These are phyloP conservation scores for Kryphioiulus occultus DNA, from an alignment of 2,888 invertebrate genomes.

Conservation along the genomic window DNA sequence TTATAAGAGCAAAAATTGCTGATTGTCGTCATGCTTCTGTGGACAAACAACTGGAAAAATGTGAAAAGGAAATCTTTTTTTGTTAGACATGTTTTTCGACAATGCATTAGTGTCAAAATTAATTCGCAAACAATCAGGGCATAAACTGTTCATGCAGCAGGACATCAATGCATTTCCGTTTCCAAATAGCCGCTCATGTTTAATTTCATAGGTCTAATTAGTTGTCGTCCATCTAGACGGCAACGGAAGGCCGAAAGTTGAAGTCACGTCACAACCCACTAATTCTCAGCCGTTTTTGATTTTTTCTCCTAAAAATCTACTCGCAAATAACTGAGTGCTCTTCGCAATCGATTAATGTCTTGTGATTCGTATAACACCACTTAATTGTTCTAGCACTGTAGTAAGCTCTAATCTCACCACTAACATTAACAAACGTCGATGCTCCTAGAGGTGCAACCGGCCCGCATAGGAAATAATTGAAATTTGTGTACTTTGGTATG, in stretches of 20 bases:
- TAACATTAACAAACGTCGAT: not conserved
- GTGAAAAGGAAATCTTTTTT: not conserved
- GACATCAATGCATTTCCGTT: conserved; percentile 1
- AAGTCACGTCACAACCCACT: not conserved
- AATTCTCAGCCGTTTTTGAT: not conserved
- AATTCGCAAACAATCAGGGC: conserved; percentile 27
- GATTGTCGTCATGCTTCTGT: conserved; percentile 6
- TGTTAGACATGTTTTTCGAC: conserved; percentile 1
- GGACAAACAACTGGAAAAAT: conserved; percentile 29
- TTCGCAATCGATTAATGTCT: not conserved
- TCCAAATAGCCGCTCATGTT: not conserved
- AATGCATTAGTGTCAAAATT: conserved; percentile 10
- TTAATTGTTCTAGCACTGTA: not conserved
- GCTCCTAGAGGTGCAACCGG: not conserved
- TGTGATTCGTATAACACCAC: not conserved
- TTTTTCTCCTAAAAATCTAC: not conserved
- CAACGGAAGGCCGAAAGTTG: not conserved
- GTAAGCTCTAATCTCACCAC: conserved; percentile 14
- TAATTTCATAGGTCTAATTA: not conserved
- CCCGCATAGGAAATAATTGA: not conserved
- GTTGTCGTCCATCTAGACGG: not conserved
- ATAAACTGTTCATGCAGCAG: conserved; percentile 22
- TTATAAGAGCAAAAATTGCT: not conserved
- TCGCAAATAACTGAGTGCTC: not conserved
- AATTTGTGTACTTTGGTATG: conserved; percentile 15